Evolutionary conservation across 2,888 invertebrate genomes (phyloP).

Genomic region (Dolichomitus sp.): DNA sequence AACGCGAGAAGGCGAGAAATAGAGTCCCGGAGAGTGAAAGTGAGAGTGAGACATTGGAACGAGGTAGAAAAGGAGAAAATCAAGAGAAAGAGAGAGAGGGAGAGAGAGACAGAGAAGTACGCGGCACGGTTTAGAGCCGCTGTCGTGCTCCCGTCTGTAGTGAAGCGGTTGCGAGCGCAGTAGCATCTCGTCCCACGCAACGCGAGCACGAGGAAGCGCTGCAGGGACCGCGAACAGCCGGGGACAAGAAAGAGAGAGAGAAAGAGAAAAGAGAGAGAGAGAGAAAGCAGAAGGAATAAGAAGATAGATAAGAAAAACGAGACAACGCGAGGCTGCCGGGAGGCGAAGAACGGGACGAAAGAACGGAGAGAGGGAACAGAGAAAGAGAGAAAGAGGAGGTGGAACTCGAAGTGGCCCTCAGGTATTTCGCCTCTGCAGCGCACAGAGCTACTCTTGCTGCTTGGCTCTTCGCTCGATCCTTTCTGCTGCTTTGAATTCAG

Average conservation of each 20-base stretch:
- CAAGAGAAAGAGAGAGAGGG: conserved; percentile 33
- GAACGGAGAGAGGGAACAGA: conserved; percentile 24
- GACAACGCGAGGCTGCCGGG: conserved; percentile 15
- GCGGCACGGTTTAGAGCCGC: conserved; percentile 18
- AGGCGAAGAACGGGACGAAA: conserved; percentile 28
- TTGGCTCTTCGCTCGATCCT: conserved; percentile 35
- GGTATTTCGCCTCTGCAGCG: conserved; percentile 66
- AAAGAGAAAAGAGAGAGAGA: background rate
- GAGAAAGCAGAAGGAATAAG: conserved; percentile 7
- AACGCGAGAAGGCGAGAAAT: conserved; percentile 21
- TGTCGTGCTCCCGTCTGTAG: conserved; percentile 52
- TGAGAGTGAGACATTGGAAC: conserved; percentile 55
- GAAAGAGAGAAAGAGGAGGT: conserved; percentile 37
- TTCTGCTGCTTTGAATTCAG: conserved; percentile 83
- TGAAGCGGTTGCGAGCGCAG: conserved; percentile 54
- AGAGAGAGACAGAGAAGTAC: conserved; percentile 14
- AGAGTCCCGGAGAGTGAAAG: conserved; percentile 5
- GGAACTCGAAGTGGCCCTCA: conserved; percentile 65
- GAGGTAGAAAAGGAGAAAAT: conserved; percentile 34
- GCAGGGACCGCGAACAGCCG: conserved; percentile 37
- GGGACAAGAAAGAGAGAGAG: background rate
- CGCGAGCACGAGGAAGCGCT: conserved; percentile 61
- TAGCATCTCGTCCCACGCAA: conserved; percentile 65
- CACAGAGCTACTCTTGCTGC: conserved; percentile 32
- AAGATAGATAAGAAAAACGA: conserved; percentile 44